Evolutionary conservation across 64 coral and sea anemone genomes (phyloP).

Genomic region (Pachyseris speciosa): DNA sequence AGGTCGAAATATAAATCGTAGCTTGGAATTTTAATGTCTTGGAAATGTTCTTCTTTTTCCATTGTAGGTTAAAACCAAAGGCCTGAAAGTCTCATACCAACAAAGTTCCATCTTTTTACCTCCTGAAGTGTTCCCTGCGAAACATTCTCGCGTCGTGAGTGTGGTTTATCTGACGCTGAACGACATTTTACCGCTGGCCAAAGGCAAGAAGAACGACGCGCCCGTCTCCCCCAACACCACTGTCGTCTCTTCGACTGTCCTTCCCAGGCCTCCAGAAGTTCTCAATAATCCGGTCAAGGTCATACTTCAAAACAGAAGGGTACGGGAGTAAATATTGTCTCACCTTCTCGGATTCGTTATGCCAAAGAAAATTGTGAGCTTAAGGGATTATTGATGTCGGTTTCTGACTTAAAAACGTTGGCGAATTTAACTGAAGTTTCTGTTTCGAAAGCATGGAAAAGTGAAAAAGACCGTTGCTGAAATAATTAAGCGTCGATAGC

Average conservation of each 20-base stretch:
- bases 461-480: no score
- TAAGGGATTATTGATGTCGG: not conserved
- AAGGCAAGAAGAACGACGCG: not conserved
- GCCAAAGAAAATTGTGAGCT: no score
- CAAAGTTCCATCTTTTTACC: slow-evolving; percentile 56
- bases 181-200: slow-evolving; percentile 33
- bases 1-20: not conserved
- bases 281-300: slow-evolving; percentile 57
- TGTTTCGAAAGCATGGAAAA: no score
- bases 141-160: slow-evolving; percentile 42
- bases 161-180: slow-evolving; percentile 67
- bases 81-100: not conserved
- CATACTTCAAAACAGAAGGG: slow-evolving; percentile 54
- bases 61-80: not conserved
- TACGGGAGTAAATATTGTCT: not conserved
- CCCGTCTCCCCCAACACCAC: slow-evolving; percentile 37
- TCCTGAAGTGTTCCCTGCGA: slow-evolving; percentile 28
- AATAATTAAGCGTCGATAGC: no score
- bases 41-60: not conserved
- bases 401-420: not conserved
- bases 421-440: no score
- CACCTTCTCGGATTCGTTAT: no score
- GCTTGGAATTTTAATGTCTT: not conserved
- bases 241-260: slow-evolving; percentile 62
- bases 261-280: slow-evolving; percentile 7